Percentiles rank a stretch among this genome's conserved stretches.
Conservation (phyloP, 2,797 vertebrate genomes). For the Gymnothorax javanicus region DNA sequence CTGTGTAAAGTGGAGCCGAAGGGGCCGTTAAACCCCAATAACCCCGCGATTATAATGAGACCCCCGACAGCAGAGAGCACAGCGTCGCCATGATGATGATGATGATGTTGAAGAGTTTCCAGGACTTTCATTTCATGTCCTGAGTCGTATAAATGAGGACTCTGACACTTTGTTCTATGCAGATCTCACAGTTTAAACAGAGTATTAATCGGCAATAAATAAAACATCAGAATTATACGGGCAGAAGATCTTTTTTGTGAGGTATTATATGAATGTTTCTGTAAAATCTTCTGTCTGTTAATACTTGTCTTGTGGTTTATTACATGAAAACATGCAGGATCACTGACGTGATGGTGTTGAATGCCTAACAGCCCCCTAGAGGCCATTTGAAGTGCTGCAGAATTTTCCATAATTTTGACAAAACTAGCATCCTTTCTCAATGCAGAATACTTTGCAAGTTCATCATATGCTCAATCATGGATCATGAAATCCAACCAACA, state of each 20-base stretch:
- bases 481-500: no score
- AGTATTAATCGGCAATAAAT: no score
- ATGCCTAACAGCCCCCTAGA: constrained; percentile 7
- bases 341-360: not conserved
- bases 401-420: not conserved
- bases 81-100: not conserved
- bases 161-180: not conserved
- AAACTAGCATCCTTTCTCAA: not conserved
- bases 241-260: not conserved
- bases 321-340: not conserved
- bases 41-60: constrained; percentile 9
- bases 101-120: constrained; percentile 8
- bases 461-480: no score
- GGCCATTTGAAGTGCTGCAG: not conserved
- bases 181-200: no score
- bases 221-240: not conserved
- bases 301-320: not conserved
- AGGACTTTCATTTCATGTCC: not conserved
- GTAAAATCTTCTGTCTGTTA: not conserved
- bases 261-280: not conserved
- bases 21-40: not conserved
- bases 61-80: not conserved
- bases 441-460: no score
- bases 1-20: constrained; percentile 18
- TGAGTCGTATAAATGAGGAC: not conserved